These are phyloP conservation scores for Cheirogaleus medius DNA, from an alignment of 2,113 vertebrate species.

Conservation along the genomic window DNA sequence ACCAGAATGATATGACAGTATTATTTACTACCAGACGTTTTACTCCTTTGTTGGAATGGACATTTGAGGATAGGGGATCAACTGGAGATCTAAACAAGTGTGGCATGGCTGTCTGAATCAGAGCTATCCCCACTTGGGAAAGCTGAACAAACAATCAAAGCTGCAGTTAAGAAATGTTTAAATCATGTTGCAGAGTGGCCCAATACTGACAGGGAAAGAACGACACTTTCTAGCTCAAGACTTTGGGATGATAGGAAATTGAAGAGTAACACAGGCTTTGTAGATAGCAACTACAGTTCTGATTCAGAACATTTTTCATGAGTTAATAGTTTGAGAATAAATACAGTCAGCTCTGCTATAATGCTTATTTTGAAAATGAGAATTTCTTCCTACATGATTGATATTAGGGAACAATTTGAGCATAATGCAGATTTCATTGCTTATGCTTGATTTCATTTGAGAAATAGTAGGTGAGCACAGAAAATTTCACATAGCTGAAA, in stretches of 20 bases:
- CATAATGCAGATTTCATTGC: background rate
- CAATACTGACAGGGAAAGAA: background rate
- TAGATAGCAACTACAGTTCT: background rate
- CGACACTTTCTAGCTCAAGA: background rate
- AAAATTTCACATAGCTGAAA: background rate
- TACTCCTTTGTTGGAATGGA: background rate
- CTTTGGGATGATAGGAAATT: background rate
- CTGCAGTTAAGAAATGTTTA: background rate
- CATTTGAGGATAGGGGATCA: background rate
- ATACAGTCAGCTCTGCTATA: background rate
- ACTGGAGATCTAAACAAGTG: background rate
- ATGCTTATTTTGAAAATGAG: slow-evolving; percentile 9
- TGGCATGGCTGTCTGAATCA: background rate
- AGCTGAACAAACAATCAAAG: background rate
- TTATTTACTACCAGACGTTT: background rate
- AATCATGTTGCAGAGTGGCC: background rate
- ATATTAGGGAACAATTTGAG: background rate
- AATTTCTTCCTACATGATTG: background rate
- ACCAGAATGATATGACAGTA: background rate
- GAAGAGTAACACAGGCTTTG: background rate
- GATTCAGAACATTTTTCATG: background rate
- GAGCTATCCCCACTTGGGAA: background rate
- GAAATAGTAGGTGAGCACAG: background rate
- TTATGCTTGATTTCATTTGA: background rate
- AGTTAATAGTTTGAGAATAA: background rate